Conservation (phyloP, 2,797 vertebrate genomes). For the Linurgus olivaceus region DNA sequence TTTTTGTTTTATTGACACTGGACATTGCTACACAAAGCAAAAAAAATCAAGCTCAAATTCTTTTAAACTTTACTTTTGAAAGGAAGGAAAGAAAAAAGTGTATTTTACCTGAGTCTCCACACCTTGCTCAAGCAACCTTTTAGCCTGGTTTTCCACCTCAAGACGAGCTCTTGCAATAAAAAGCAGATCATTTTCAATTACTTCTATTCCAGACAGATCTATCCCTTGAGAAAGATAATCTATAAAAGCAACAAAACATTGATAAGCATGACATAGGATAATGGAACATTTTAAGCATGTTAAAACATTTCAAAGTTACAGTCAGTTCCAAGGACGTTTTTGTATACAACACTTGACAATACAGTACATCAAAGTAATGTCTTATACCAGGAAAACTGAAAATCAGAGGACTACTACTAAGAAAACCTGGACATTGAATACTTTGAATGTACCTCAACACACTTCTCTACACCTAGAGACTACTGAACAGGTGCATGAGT, state of each 20-base stretch:
- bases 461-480: background rate
- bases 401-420: background rate
- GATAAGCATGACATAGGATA: background rate
- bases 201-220: conserved; percentile 94
- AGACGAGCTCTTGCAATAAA: conserved; percentile 93
- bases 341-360: background rate
- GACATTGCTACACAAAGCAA: background rate
- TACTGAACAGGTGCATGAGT: background rate
- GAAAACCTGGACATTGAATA: background rate
- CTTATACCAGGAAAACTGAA: background rate
- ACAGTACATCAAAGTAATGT: background rate
- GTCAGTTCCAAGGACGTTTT: background rate
- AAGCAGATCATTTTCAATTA: conserved; percentile 94
- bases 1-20: background rate
- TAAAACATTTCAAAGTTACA: background rate
- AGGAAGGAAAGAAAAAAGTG: background rate
- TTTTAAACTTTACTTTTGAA: background rate
- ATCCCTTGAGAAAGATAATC: conserved; percentile 97
- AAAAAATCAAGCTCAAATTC: background rate
- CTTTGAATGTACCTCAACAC: background rate
- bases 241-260: conserved; percentile 69
- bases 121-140: conserved; percentile 93
- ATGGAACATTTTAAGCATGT: background rate
- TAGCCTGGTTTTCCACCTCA: conserved; percentile 97
- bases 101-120: conserved; percentile 93